A percentile compares a stretch with the other conserved stretches of the same genome.
Evolutionary conservation across 1,140 invertebrate species (phyloP).

Genomic region (Drosophila setifemur): DNA sequence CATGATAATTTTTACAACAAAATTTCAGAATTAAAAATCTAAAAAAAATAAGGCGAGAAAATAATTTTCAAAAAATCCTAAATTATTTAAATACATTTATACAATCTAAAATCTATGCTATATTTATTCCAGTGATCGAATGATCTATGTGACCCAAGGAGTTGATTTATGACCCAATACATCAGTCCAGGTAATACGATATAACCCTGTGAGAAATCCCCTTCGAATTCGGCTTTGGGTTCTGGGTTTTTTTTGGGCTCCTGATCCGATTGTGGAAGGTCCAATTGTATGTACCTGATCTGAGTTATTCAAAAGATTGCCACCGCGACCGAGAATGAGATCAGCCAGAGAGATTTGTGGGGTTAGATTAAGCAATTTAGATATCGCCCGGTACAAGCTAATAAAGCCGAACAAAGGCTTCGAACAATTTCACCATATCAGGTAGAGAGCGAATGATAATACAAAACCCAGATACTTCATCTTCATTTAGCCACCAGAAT

Average conservation of each 20-base stretch:
- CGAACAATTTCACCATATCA: slow-evolving; percentile 4
- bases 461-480: too few relatives aligned
- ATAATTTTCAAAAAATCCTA: too few relatives aligned
- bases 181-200: not conserved
- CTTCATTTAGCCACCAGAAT: too few relatives aligned
- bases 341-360: slow-evolving; percentile 10
- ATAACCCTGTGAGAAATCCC: not conserved
- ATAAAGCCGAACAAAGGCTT: not conserved
- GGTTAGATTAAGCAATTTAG: slow-evolving; percentile 7
- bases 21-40: too few relatives aligned
- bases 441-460: too few relatives aligned
- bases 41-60: too few relatives aligned
- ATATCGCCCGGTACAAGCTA: not conserved
- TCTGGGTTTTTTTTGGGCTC: not conserved
- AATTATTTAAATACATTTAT: too few relatives aligned
- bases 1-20: too few relatives aligned
- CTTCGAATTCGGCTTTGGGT: not conserved
- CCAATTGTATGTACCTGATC: slow-evolving; percentile 13
- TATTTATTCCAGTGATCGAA: too few relatives aligned
- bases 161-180: slow-evolving; percentile 21
- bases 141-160: slow-evolving; percentile 28
- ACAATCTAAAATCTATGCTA: too few relatives aligned
- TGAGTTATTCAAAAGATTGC: slow-evolving; percentile 1
- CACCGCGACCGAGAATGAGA: slow-evolving; percentile 7
- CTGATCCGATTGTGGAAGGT: slow-evolving; percentile 1